Evolutionary conservation across 2,797 vertebrate species (phyloP), one percentile per base, ranked within the genome.

Genomic region (Macropodus opercularis): DNA sequence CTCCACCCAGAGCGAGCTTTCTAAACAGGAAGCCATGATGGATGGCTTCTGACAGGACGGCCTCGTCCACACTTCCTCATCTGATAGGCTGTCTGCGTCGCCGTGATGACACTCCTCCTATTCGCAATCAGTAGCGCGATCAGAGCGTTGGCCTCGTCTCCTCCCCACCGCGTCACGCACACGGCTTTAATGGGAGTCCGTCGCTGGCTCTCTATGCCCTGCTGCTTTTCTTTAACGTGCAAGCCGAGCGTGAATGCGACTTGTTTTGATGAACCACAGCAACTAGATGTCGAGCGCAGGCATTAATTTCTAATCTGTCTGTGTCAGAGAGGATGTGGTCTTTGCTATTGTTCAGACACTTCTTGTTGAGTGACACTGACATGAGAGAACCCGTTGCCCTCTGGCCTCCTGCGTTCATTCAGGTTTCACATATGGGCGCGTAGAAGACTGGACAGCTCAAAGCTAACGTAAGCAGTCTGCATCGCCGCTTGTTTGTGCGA

Each of bases 21-120:
- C 71, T 80, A 79, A 90, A 89, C 88, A 86, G 88, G 90, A 91
- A 91, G 77, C 65, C 70, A 41, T 79, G 82, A 86, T 89, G 78
- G 88, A 86, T 85, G 2, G 67, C 66, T 56, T 65, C 62, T 75
- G 86, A 86, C 85, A 85, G 64, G 72, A 53, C 18, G 56, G 67
- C 78, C 70, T 83, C 35, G 38, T 84, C 72, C 60, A 47, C 54
- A 80, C 72, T 85, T 90, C 86, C 84, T 84, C 59, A 36, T 71
- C 34, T 29, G 63, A 80, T 77, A 68, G 44, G 55, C 31, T 11
- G 56, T 35, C 80, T 63, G 57, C 64, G 5, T 69, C 53, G 3
- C 42, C 0, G 12, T 31, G 69, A 65, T 46, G 36, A 1, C 7
- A 42, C 13, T 5, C 9, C 24, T 27, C 48, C 26, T 50, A 46